Conservation (phyloP, 2,797 vertebrate species). For the Clarias platycephalus region DNA sequence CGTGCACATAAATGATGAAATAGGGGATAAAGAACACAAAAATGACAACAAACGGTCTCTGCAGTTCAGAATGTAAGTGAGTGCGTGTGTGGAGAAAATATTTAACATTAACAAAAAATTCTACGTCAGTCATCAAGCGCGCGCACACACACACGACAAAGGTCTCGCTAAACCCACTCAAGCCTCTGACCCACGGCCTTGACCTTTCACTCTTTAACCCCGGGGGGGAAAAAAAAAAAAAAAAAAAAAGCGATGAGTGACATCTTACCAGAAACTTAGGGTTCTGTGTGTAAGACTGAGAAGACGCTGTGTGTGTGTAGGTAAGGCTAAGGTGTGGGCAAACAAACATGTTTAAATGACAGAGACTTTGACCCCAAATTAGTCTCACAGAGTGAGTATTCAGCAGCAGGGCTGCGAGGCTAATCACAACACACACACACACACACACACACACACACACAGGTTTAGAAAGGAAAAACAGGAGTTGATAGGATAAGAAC, state of each 20-base stretch:
- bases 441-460: not conserved
- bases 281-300: conserved; percentile 65
- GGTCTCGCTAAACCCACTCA: conserved; percentile 74
- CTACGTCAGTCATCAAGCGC: conserved; percentile 24
- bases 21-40: not conserved
- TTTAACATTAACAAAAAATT: conserved; percentile 14
- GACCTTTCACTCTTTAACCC: conserved; percentile 77
- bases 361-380: conserved; percentile 63
- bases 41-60: not conserved
- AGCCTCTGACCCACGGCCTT: conserved; percentile 77
- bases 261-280: conserved; percentile 62
- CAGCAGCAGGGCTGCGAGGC: conserved; percentile 34
- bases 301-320: conserved; percentile 66
- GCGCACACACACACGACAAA: conserved; percentile 50
- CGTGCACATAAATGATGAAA: not conserved
- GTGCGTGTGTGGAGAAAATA: not conserved
- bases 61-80: not conserved
- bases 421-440: conserved; percentile 35
- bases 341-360: conserved; percentile 62
- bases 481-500: not conserved
- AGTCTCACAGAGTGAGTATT: conserved; percentile 61
- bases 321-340: conserved; percentile 58
- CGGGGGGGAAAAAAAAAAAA: too few relatives aligned
- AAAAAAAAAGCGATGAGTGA: conserved; percentile 79
- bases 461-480: not conserved